phyloP scores from a whole-genome alignment of 2,797 vertebrate genomes.

The Sebastes flavidus region DNA sequence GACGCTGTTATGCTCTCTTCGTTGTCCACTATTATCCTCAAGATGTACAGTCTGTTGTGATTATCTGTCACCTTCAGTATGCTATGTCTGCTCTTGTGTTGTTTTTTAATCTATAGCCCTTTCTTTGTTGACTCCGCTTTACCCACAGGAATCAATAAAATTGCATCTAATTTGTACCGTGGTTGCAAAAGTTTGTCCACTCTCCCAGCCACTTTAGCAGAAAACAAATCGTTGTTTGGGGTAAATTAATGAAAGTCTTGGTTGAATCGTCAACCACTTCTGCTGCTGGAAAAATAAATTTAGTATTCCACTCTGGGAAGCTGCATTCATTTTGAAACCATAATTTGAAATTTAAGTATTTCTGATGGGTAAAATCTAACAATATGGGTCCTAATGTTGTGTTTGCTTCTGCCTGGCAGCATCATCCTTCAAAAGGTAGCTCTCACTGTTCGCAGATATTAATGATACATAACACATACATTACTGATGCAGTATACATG shows the following conservation, averaged over 20 bases:
- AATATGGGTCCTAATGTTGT: not conserved
- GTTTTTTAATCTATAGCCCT: not conserved
- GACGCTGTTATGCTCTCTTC: not conserved
- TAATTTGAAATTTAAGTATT: constrained; percentile 29
- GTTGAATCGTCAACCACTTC: constrained; percentile 22
- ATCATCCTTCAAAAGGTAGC: constrained; percentile 3
- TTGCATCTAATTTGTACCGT: constrained; percentile 58
- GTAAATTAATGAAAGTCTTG: constrained; percentile 60
- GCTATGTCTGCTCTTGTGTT: not conserved
- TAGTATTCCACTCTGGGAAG: constrained; percentile 2
- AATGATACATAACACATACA: constrained; percentile 6
- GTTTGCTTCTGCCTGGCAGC: constrained; percentile 7
- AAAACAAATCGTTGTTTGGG: constrained; percentile 56
- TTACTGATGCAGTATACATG: not conserved
- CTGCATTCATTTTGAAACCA: constrained; percentile 2
- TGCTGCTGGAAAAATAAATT: constrained; percentile 17
- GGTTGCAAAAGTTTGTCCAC: constrained; percentile 49
- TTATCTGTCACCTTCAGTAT: not conserved
- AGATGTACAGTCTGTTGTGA: constrained; percentile 9
- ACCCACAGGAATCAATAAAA: constrained; percentile 54
- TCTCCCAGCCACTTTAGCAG: constrained; percentile 40
- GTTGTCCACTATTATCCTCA: not conserved
- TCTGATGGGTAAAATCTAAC: constrained; percentile 6
- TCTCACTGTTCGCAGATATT: constrained; percentile 6
- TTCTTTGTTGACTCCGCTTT: constrained; percentile 35